Base-by-base conservation (phyloP, 2,113 vertebrate genomes). In the Rhea pennata region DNA sequence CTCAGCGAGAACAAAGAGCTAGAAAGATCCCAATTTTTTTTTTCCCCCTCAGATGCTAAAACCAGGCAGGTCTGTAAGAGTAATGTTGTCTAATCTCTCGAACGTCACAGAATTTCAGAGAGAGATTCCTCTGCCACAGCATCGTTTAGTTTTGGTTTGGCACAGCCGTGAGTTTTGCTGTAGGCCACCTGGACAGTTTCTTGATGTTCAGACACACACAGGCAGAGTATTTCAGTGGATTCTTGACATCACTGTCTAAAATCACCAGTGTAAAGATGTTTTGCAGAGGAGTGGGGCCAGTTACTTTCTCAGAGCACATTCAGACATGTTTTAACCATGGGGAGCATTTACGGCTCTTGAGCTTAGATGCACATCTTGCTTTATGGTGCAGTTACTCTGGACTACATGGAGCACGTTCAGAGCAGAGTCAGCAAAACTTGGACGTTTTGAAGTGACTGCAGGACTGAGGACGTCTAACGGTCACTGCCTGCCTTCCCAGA, bases 381-480 rank as follows among this genome's bases (percentile, higher is more conserved):
- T 79, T 61, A n/a, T 87, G 33, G 11, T 27, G 6, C 23, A 67
- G 16, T 24, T 39, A 15, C 39, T 20, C 22, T 15, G 62, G 31
- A 42, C 17, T 42, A 16, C 29, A 17, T 65, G 48, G 48, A 76
- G 33, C 23, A 72, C 9, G 29, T 22, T 58, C 15, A 46, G 51
- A 54, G 26, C 21, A 48, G 27, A 24, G 26, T 8, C 26, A 61
- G 22, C 19, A 26, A 75, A 67, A 16, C 0, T 0, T 44, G 19
- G 7, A 62, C 40, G 36, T 33, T 48, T 48, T 61, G 51, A 84
- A 75, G 22, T 33, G 70, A 29, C 29, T 75, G 50, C 46, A 88
- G 51, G 8, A 39, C 54, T 2, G 26, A 13, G 15, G 11, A 6
- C 33, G 42, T 20, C 4, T 1, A 1, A 33, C 0, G 5, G 31